Evolutionary conservation across 2,113 vertebrate species (phyloP).

Genomic region (Eudyptes chrysolophus): DNA sequence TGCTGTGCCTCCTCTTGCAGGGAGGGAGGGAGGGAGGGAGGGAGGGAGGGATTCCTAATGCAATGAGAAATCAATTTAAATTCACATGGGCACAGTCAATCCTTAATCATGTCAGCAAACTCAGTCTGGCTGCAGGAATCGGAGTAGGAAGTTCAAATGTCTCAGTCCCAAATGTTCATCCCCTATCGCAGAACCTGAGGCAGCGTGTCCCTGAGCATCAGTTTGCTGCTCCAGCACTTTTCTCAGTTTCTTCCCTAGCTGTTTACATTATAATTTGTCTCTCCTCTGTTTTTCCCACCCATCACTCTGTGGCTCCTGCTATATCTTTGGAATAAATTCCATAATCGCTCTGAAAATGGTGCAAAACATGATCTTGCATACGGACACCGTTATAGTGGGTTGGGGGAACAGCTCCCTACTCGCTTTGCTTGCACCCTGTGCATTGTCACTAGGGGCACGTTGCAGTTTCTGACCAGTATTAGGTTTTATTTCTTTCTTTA

Average conservation of each 20-base stretch:
- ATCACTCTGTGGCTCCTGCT: neutral
- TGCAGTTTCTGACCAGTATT: neutral
- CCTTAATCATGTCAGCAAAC: constrained; percentile 15
- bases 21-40: neutral
- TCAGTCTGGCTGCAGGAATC: neutral
- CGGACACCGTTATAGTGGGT: neutral
- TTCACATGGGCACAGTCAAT: neutral
- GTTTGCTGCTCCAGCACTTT: neutral
- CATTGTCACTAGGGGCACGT: neutral
- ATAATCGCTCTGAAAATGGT: neutral
- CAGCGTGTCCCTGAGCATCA: neutral
- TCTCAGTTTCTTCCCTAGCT: neutral
- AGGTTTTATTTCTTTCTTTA: neutral
- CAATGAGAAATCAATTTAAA: constrained; percentile 43
- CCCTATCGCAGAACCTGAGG: neutral
- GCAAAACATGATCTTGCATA: neutral
- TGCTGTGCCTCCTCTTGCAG: neutral
- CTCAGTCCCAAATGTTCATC: neutral
- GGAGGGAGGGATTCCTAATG: neutral
- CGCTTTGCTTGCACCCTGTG: neutral
- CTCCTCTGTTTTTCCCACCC: neutral
- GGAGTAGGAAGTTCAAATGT: neutral
- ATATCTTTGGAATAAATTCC: neutral
- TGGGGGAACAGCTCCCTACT: neutral
- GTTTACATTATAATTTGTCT: neutral